Base-by-base conservation (phyloP, 2,113 vertebrate species). In the Dermatemys mawii region DNA sequence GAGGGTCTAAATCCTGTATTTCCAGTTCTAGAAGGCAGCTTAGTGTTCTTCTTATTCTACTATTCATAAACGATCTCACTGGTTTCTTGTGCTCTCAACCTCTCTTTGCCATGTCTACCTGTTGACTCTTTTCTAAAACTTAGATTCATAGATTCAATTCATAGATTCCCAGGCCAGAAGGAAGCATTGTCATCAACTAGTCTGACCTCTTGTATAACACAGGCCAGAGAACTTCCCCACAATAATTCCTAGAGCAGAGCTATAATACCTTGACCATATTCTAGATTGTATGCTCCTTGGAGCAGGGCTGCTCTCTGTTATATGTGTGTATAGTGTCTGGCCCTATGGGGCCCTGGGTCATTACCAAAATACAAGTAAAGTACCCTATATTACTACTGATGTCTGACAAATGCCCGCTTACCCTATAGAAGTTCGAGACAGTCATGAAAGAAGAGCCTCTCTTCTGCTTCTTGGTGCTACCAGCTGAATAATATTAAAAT, bases 381-480 rank as follows among this genome's bases (percentile, higher is more conserved):
- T 5, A 4, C 38, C 29, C 57, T 60, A 32, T 60, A 60, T 60
- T 60, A 12, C 5, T 5, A 21, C 9, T 70, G 19, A 27, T 46
- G 12, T 7, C 11, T 12, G 24, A 41, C 11, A 21, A 67, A 27
- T 81, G 55, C 16, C 78, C 29, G 9, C 92, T 96, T 76, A 96
- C 85, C 85, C 95, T 88, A 54, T 94, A 94, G 93, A 95, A 96
- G 21, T 78, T 95, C 80, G 92, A 97, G 38, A 93, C 87, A 3
- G 93, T 96, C 94, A 91, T 94, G 82, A 96, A 96, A 44, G 96
- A 96, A 29, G 94, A 94, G 1, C 83, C 80, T 89, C 90, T 96
- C 80, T 97, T 94, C 83, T 95, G 90, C 79, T 95, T 97, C 93
- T 97, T 96, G 51, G 67, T n/a, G 73, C 78, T 76, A 81, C 78